phyloP scores from a whole-genome alignment of 1,140 invertebrate genomes.

The Penaeus indicus region DNA sequence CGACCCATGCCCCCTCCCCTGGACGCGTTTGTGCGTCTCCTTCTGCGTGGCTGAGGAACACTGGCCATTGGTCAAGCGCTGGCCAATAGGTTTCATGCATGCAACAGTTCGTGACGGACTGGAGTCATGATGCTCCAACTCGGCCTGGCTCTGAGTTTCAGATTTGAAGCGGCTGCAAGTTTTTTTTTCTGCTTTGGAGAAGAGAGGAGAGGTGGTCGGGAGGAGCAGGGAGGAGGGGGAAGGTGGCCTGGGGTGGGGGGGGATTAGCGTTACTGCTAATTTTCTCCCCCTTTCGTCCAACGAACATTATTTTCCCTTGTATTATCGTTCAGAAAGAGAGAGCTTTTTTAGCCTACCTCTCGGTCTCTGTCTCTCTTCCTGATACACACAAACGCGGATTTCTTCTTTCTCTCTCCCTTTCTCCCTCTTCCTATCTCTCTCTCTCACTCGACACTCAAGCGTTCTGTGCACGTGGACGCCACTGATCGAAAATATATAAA shows the following conservation, averaged over 20 bases:
- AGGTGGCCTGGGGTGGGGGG: not conserved
- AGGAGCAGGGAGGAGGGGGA: not conserved
- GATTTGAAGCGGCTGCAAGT: not conserved
- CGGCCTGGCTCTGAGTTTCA: not conserved
- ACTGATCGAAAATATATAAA: constrained; percentile 57
- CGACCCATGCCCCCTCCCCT: constrained; percentile 15
- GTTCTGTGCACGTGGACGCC: constrained; percentile 47
- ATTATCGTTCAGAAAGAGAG: not conserved
- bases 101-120: constrained; percentile 52
- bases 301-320: constrained; percentile 9
- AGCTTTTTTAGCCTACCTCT: not conserved
- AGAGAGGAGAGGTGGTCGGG: not conserved
- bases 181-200: not conserved
- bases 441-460: constrained; percentile 36
- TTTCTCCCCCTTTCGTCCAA: not conserved
- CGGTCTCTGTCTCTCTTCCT: constrained; percentile 28
- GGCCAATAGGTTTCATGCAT: constrained; percentile 58
- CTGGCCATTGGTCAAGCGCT: constrained; percentile 56
- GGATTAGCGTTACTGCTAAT: constrained; percentile 13
- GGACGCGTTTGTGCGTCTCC: constrained; percentile 46
- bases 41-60: constrained; percentile 55
- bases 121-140: constrained; percentile 4
- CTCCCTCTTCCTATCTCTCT: constrained; percentile 35
- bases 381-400: not conserved
- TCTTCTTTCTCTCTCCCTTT: constrained; percentile 27